Percentiles rank a stretch among this genome's conserved stretches.
Conservation (phyloP, 1,140 invertebrate species). For the Protaetia brevitarsis region DNA sequence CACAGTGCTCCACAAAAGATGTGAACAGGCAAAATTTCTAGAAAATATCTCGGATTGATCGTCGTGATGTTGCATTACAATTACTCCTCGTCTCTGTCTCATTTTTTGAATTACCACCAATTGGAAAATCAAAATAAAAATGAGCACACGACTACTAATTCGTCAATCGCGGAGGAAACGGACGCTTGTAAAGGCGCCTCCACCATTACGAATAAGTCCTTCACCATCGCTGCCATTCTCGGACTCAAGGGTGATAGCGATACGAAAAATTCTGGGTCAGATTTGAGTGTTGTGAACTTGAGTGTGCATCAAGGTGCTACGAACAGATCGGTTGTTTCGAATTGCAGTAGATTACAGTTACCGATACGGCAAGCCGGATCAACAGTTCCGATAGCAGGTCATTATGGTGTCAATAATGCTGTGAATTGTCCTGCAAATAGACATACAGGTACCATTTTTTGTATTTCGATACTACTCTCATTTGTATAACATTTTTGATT, state of each 20-base stretch:
- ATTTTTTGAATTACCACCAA: slow-evolving; percentile 46
- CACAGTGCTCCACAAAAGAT: neutral
- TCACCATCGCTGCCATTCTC: slow-evolving; percentile 79
- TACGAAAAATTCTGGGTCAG: neutral
- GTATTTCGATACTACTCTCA: too few relatives aligned
- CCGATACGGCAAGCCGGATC: slow-evolving; percentile 35
- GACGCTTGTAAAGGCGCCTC: slow-evolving; percentile 38
- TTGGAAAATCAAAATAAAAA: slow-evolving; percentile 38
- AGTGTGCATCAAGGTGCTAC: slow-evolving; percentile 36
- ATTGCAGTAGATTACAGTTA: slow-evolving; percentile 41
- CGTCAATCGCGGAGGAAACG: slow-evolving; percentile 39
- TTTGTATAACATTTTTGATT: too few relatives aligned
- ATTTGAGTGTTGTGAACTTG: slow-evolving; percentile 41
- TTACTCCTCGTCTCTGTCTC: slow-evolving; percentile 43
- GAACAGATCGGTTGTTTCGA: slow-evolving; percentile 35
- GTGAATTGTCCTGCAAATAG: slow-evolving; percentile 34
- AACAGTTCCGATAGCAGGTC: slow-evolving; percentile 29
- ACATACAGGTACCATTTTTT: slow-evolving; percentile 37
- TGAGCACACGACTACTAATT: slow-evolving; percentile 33
- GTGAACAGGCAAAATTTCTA: neutral
- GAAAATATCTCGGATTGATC: neutral
- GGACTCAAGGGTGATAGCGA: slow-evolving; percentile 53
- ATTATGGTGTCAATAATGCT: slow-evolving; percentile 29
- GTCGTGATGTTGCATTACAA: slow-evolving; percentile 45
- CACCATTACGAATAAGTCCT: slow-evolving; percentile 57